Conservation (phyloP, 2,888 invertebrate species). For the Melinopterus prodromus region DNA sequence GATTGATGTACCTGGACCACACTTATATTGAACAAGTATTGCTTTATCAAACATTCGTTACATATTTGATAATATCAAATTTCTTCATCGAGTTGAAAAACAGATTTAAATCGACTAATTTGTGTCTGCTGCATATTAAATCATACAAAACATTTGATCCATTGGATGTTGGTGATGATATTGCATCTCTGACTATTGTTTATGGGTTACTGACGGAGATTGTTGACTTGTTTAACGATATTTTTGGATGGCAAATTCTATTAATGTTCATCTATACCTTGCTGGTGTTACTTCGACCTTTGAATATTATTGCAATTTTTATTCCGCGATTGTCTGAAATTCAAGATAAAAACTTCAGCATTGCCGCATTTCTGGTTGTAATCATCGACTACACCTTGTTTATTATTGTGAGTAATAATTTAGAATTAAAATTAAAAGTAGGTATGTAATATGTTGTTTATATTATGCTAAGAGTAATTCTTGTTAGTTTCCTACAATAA, state of each 20-base stretch:
- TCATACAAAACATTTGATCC: not conserved
- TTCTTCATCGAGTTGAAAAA: constrained; percentile 27
- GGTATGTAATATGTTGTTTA: too few species aligned
- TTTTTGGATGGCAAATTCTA: constrained; percentile 33
- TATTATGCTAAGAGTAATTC: too few species aligned
- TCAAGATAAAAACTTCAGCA: constrained; percentile 11
- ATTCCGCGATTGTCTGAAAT: constrained; percentile 25
- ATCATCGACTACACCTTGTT: constrained; percentile 31
- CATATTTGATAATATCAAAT: constrained; percentile 30
- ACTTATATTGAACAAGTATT: constrained; percentile 18
- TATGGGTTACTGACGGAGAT: constrained; percentile 28
- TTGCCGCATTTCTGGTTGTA: constrained; percentile 15
- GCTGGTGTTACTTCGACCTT: constrained; percentile 25
- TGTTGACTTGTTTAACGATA: constrained; percentile 31
- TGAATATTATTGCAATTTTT: constrained; percentile 28
- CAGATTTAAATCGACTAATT: constrained; percentile 21
- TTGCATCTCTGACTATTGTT: constrained; percentile 16
- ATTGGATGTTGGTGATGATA: not conserved
- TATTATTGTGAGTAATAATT: constrained; percentile 27
- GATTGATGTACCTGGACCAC: constrained; percentile 10
- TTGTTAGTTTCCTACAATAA: too few species aligned
- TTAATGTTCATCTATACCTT: constrained; percentile 30
- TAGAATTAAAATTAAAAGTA: not conserved
- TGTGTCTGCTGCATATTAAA: constrained; percentile 15
- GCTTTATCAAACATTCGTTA: constrained; percentile 24